Evolutionary conservation across 2,113 vertebrate species (phyloP).

Genomic region (Brachyhypopomus gauderio): DNA sequence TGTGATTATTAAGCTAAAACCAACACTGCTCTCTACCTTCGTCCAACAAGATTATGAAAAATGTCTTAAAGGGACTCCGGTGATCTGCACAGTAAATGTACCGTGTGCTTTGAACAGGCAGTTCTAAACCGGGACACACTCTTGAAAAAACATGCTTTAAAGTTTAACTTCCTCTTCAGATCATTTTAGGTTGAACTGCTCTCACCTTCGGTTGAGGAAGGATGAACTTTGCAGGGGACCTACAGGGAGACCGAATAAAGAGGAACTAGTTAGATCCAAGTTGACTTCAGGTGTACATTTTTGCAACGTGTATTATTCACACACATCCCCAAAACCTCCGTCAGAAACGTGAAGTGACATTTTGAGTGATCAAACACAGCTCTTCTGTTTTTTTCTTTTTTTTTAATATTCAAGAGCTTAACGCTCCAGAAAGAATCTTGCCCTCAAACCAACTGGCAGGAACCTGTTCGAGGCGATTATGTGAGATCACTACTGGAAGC

Average conservation of each 20-base stretch:
- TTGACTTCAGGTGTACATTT: background rate
- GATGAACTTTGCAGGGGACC: slow-evolving; percentile 83
- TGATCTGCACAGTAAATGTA: background rate
- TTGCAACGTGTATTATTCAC: background rate
- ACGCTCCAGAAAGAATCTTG: background rate
- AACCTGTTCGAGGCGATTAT: background rate
- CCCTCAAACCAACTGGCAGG: background rate
- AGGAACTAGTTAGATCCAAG: background rate
- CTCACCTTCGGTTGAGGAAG: slow-evolving; percentile 81
- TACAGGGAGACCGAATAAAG: slow-evolving; percentile 64
- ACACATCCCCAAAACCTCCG: background rate
- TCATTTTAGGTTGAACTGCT: slow-evolving; percentile 46
- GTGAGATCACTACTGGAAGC: background rate
- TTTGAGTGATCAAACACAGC: too few species aligned
- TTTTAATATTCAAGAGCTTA: too few species aligned
- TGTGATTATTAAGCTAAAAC: background rate
- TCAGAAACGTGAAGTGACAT: background rate
- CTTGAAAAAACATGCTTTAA: background rate
- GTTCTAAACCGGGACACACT: background rate
- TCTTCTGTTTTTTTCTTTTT: too few species aligned
- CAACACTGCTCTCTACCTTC: slow-evolving; percentile 1
- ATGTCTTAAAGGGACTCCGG: background rate
- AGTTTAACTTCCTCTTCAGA: background rate
- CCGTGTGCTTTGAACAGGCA: background rate
- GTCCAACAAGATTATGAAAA: background rate